Evolutionary conservation across 2,113 vertebrate species (phyloP), one percentile per base, ranked within the genome.

Genomic region (Agelaius tricolor): DNA sequence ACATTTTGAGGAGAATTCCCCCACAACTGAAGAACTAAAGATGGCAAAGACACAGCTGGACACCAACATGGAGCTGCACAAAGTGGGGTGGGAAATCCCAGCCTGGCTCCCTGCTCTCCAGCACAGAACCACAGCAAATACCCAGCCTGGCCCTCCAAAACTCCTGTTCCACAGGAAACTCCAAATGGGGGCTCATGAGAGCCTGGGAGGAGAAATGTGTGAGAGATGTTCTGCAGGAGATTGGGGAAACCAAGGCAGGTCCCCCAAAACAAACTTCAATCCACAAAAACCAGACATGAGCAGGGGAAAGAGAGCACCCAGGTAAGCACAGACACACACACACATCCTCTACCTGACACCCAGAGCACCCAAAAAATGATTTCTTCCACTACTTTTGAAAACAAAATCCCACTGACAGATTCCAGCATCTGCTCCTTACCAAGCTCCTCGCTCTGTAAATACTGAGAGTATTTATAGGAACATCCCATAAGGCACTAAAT

Each of bases 241-340:
- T 0, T 30, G 46, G 2, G 49, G 6, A 51, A 30, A n/a, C 6
- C 43, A 55, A 44, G 2, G 28, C 0, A 27, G 15, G 10, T 3
- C 15, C 57, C 65, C 17, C 62, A 10, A 37, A 68, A 75, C 9
- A 44, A 51, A 21, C 8, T 35, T 43, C 11, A 37, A 14, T 22
- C 66, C 49, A 76, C 54, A 69, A 14, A 35, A 63, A 5, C 0
- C 55, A 54, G 61, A 17, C 15, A 11, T 0, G 5, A 76, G 22
- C 78, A 75, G 67, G 62, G 33, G 9, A 43, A 71, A 15, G 6
- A 67, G 61, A 83, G 68, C 33, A 8, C 44, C 13, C 69, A 39
- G 73, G 30, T 27, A 58, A 39, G 35, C 35, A 19, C 76, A 75
- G 24, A 17, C n/a, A 76, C 54, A 27, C 67, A 23, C 63, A 52